Conservation (phyloP, 2,888 invertebrate genomes). For the Aromia moschata region DNA sequence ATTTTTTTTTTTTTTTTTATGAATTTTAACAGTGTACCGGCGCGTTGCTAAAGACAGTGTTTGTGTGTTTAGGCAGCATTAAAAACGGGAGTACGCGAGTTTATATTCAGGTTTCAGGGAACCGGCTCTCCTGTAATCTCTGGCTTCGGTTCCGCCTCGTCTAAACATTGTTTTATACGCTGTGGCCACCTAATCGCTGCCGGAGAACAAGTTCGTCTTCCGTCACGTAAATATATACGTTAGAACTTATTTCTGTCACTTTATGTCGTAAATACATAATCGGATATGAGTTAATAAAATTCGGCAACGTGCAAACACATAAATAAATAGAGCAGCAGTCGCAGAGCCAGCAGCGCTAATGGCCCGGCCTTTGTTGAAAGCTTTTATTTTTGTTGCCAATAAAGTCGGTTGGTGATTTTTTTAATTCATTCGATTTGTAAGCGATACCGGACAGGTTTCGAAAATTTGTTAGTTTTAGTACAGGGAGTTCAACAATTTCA, state of each 20-base stretch:
- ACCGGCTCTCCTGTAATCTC: constrained; percentile 49
- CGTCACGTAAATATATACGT: constrained; percentile 16
- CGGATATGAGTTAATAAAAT: constrained; percentile 1
- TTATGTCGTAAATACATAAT: constrained; percentile 6
- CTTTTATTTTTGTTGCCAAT: not conserved
- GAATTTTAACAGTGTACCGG: constrained; percentile 47
- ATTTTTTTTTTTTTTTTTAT: no score
- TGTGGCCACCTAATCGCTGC: constrained; percentile 30
- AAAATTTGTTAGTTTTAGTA: no score
- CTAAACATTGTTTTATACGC: constrained; percentile 36
- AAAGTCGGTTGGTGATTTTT: not conserved
- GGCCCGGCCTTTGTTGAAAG: not conserved
- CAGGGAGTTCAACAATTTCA: no score
- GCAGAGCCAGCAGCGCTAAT: not conserved
- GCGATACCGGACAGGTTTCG: no score
- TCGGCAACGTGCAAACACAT: not conserved
- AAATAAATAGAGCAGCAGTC: constrained; percentile 7
- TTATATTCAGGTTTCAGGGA: constrained; percentile 56
- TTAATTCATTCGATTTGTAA: no score
- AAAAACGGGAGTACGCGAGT: constrained; percentile 54
- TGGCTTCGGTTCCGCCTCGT: constrained; percentile 34
- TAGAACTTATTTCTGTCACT: constrained; percentile 15
- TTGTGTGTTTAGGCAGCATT: constrained; percentile 55
- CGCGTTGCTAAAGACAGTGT: constrained; percentile 48
- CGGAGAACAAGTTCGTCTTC: constrained; percentile 14